Evolutionary conservation across 35 echinoderm and acorn worm species (phyloP).

Genomic region (Anneissia japonica): DNA sequence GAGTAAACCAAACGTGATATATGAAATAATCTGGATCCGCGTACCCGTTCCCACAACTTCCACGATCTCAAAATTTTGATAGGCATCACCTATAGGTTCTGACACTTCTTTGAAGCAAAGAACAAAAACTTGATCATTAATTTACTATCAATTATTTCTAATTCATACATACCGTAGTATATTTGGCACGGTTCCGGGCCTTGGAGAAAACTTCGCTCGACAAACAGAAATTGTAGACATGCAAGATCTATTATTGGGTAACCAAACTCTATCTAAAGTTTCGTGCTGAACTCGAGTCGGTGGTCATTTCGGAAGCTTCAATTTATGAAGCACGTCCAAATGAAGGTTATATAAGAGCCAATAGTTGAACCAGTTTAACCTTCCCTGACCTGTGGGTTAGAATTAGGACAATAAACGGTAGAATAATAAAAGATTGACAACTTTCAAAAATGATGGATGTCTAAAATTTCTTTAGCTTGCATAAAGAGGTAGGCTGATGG

Average conservation of each 20-base stretch:
- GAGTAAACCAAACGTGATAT: too few relatives aligned
- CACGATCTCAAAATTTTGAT: not conserved
- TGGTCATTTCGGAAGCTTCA: conserved; percentile 1
- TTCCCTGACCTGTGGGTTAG: not conserved
- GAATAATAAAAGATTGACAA: not conserved
- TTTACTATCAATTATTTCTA: not conserved
- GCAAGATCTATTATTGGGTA: not conserved
- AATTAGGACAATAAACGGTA: not conserved
- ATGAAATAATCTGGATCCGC: too few relatives aligned
- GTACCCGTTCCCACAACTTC: not conserved
- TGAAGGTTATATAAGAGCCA: not conserved
- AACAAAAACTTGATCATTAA: not conserved
- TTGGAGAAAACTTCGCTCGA: not conserved
- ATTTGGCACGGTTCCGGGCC: not conserved
- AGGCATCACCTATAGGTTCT: not conserved
- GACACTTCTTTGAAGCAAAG: not conserved
- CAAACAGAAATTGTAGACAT: not conserved
- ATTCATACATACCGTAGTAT: not conserved
- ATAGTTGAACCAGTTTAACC: not conserved
- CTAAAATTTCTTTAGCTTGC: not conserved
- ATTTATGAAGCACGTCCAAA: not conserved
- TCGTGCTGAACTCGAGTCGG: not conserved
- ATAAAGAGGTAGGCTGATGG: not conserved
- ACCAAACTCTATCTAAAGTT: not conserved
- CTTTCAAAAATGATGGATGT: not conserved